Evolutionary conservation across 1,140 invertebrate species (phyloP).

Genomic region (Drosophila virilis): DNA sequence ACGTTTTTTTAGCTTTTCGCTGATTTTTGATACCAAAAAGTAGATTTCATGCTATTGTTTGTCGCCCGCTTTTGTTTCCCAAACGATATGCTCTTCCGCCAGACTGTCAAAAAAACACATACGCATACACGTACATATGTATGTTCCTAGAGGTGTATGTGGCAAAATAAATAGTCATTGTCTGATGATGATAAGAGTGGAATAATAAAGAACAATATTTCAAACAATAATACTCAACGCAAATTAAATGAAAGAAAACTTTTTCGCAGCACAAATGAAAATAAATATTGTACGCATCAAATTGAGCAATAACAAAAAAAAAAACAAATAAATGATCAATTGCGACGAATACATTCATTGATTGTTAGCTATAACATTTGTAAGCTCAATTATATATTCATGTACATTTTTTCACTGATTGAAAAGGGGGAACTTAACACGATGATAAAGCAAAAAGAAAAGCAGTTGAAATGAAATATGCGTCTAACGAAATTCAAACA

Average conservation of each 20-base stretch:
- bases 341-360: not conserved
- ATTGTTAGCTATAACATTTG: not conserved
- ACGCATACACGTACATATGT: not conserved
- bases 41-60: constrained; percentile 47
- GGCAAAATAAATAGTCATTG: constrained; percentile 70
- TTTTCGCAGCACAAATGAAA: not conserved
- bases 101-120: constrained; percentile 39
- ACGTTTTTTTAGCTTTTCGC: constrained; percentile 26
- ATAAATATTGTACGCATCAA: not conserved
- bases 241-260: constrained; percentile 8
- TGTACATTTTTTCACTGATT: not conserved
- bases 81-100: constrained; percentile 34
- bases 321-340: not conserved
- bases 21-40: constrained; percentile 31
- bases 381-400: not conserved
- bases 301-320: not conserved
- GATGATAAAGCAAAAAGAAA: not conserved
- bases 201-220: constrained; percentile 34
- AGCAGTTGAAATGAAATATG: not conserved
- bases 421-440: not conserved
- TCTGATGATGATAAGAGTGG: constrained; percentile 57
- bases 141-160: constrained; percentile 15
- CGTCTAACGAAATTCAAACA: too few relatives aligned
- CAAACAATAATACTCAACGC: not conserved
- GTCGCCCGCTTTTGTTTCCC: constrained; percentile 64